phyloP scores from a whole-genome alignment of 2,113 vertebrate species.

The Entomyzon cyanotis region DNA sequence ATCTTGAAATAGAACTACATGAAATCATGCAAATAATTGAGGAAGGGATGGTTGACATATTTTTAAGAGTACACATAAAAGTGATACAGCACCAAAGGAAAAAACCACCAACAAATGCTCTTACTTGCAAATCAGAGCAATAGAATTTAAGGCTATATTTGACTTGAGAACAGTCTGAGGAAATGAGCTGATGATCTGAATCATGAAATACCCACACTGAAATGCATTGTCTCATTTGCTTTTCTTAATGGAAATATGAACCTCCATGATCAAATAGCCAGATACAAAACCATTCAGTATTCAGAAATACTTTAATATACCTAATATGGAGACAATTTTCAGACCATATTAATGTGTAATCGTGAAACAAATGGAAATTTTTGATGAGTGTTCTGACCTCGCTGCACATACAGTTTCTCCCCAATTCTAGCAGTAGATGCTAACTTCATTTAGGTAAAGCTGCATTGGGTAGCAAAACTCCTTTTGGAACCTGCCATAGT shows the following conservation, averaged over 20 bases:
- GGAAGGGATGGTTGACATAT: background rate
- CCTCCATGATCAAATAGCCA: background rate
- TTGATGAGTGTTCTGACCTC: background rate
- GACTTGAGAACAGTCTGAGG: background rate
- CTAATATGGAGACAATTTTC: background rate
- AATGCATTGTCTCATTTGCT: background rate
- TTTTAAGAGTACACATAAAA: background rate
- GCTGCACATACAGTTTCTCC: background rate
- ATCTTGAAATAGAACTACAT: background rate
- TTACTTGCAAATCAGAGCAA: background rate
- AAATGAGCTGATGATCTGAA: slow-evolving; percentile 14
- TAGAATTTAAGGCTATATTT: background rate
- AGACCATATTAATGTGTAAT: background rate
- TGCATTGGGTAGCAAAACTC: background rate
- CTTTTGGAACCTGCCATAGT: background rate
- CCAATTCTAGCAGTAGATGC: background rate
- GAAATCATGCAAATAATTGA: background rate
- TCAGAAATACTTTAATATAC: background rate
- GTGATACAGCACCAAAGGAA: background rate
- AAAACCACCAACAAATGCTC: background rate
- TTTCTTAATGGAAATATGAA: background rate
- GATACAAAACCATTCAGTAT: background rate
- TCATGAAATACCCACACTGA: background rate
- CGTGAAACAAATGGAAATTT: background rate
- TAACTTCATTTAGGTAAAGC: background rate